Base-by-base conservation (phyloP, 2,797 vertebrate species). In the Coreius guichenoti region DNA sequence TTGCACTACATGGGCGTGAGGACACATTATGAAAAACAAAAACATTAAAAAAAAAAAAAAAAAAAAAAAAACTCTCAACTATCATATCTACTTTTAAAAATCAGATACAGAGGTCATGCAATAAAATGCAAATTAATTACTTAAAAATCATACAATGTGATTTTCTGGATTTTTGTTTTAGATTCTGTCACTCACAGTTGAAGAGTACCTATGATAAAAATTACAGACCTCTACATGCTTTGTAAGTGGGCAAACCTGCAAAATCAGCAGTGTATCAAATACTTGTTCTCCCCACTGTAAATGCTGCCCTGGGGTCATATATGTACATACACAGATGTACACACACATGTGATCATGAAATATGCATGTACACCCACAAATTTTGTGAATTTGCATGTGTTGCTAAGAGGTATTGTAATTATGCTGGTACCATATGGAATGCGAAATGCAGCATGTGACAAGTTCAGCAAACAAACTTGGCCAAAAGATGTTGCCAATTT, bases 251-350 rank as follows among this genome's bases (percentile, higher is more conserved):
- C n/a, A n/a, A n/a, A n/a, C n/a, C n/a, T n/a, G n/a, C n/a, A n/a
- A n/a, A n/a, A n/a, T n/a, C n/a, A n/a, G n/a, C n/a, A n/a, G n/a
- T n/a, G n/a, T n/a, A n/a, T n/a, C n/a, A n/a, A n/a, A n/a, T n/a
- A n/a, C n/a, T n/a, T n/a, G n/a, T n/a, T n/a, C n/a, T n/a, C n/a
- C n/a, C n/a, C n/a, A n/a, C n/a, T n/a, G n/a, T n/a, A n/a, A 93
- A 91, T 43, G 89, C 89, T 88, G 77, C 67, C 78, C 72, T 6
- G n/a, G 47, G 29, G 13, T 33, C 33, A 76, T 29, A 45, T 33
- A 69, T 67, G 47, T 36, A 63, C 4, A 12, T 21, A 51, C 26
- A 61, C 47, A 76, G 26, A 70, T 45, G 26, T 19, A n/a, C 43
- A 78, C 26, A 73, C 29, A 79, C 19, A 82, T 69, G 29, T 26